Evolutionary conservation across 2,888 invertebrate genomes (phyloP).

Genomic region (Sipha maydis): DNA sequence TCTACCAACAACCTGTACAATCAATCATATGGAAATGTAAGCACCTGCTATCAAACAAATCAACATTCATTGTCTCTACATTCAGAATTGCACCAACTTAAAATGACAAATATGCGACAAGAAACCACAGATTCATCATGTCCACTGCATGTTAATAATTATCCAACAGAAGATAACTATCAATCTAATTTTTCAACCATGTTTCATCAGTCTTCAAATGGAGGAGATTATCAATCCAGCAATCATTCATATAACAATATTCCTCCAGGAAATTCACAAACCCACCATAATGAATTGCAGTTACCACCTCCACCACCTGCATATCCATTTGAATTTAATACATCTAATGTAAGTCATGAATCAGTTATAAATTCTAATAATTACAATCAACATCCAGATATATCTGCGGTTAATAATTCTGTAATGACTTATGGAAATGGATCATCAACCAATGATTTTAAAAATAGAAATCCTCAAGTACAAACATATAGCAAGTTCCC

Average conservation of each 20-base stretch:
- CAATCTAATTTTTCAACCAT: constrained; percentile 55
- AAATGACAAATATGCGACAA: constrained; percentile 56
- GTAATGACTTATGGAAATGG: constrained; percentile 54
- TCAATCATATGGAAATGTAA: constrained; percentile 55
- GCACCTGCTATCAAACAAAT: constrained; percentile 51
- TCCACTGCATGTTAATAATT: constrained; percentile 40
- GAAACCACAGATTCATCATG: constrained; percentile 43
- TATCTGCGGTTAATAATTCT: constrained; percentile 36
- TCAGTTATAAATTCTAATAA: constrained; percentile 41
- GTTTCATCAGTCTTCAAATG: constrained; percentile 48
- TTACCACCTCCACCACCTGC: constrained; percentile 36
- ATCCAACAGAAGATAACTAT: constrained; percentile 32
- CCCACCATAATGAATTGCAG: constrained; percentile 55
- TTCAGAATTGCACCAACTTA: constrained; percentile 58
- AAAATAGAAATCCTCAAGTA: constrained; percentile 51
- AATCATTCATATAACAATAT: constrained; percentile 50
- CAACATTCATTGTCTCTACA: constrained; percentile 49
- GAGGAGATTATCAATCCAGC: constrained; percentile 34
- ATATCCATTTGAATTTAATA: constrained; percentile 42
- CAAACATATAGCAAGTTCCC: constrained; percentile 59
- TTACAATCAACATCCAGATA: constrained; percentile 45
- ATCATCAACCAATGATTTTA: constrained; percentile 42
- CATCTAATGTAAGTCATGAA: constrained; percentile 29
- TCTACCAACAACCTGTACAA: constrained; percentile 49
- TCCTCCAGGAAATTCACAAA: constrained; percentile 37